Evolutionary conservation across 2,113 vertebrate genomes (phyloP), one percentile per base, ranked within the genome.

Genomic region (Gymnorhina tibicen): DNA sequence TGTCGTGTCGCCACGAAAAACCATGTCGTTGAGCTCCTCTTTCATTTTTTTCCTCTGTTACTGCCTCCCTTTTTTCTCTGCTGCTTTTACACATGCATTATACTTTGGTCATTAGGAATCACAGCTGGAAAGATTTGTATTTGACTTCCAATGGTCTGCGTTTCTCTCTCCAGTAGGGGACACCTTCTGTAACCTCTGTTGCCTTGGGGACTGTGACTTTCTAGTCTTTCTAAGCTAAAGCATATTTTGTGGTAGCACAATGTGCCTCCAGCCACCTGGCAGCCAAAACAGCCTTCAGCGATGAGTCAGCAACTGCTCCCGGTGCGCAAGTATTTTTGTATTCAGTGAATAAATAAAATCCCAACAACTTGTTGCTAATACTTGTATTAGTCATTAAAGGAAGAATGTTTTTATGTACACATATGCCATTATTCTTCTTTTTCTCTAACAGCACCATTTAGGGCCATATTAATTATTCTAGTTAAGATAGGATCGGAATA

Each of bases 231-330:
- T 94, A 76, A 95, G 67, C 78, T 97, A n/a, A 95, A 93, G 90
- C 73, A 33, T 91, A 50, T 97, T 96, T 91, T 91, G 85, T 95
- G 91, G 92, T 93, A 93, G 97, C 83, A 92, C 88, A 95, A 85
- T 95, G 56, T 90, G 88, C 92, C 79, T 93, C 78, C 89, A 96
- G 89, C 87, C 95, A 95, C 95, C 94, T 96, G 95, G 93, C 86
- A 94, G 88, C 78, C 93, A 92, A 84, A 95, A 89, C 74, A 91
- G 76, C 85, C 84, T 92, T 94, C 91, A 86, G 64, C 15, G 30
- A 73, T 97, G 93, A 96, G 79, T 95, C 96, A 97, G 94, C 93
- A 96, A 33, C 85, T 94, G 86, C 69, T 92, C 88, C 85, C 0
- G 16, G 83, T 93, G 92, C 91, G 92, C 89, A 77, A 96, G 90